Percentiles rank a stretch among this genome's conserved stretches.
These are phyloP conservation scores for Stylophora pistillata DNA, from an alignment of 64 coral and sea anemone species.

Conservation along the genomic window DNA sequence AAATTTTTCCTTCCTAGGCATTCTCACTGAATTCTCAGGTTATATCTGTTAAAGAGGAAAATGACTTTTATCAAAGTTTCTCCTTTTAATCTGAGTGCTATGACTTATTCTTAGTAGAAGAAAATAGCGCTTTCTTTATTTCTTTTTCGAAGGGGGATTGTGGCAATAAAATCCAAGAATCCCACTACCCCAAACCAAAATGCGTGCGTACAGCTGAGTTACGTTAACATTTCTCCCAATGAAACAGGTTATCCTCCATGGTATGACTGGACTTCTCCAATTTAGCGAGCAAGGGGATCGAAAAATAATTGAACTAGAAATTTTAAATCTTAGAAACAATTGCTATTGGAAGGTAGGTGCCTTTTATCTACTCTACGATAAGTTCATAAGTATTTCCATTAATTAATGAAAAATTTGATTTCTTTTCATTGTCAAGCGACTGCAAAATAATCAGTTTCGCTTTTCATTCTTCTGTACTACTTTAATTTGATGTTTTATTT, in stretches of 20 bases:
- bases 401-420: too few species aligned
- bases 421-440: too few species aligned
- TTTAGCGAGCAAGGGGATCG: constrained; percentile 25
- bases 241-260: background rate
- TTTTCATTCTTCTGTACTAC: too few species aligned
- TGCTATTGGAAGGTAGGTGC: constrained; percentile 17
- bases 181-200: background rate
- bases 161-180: background rate
- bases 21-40: background rate
- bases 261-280: constrained; percentile 11
- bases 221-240: background rate
- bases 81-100: too few species aligned
- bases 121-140: too few species aligned
- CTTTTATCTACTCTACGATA: too few species aligned
- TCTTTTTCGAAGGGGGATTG: too few species aligned
- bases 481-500: too few species aligned
- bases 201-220: background rate
- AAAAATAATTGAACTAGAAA: constrained; percentile 19
- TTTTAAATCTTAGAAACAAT: constrained; percentile 42
- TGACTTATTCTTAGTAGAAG: too few species aligned
- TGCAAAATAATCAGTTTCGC: too few species aligned
- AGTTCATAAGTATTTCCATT: too few species aligned
- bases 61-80: background rate
- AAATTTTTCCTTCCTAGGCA: background rate
- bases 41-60: background rate